A percentile compares a stretch with the other conserved stretches of the same genome.
phyloP scores from a whole-genome alignment of 1,140 invertebrate genomes.

The Nixonia krombeini region DNA sequence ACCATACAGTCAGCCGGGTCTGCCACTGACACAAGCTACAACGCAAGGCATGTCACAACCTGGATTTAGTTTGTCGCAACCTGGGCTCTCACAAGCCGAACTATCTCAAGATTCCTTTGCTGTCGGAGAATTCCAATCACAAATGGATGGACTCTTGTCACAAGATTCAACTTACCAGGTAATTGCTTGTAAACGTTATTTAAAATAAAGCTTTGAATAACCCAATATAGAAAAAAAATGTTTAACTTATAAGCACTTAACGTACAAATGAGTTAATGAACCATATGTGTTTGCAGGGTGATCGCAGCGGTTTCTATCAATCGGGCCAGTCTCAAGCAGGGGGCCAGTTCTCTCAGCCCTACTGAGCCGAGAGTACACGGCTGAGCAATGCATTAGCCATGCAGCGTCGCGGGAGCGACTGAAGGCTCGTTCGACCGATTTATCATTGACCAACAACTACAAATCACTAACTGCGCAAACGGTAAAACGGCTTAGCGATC shows the following conservation, averaged over 20 bases:
- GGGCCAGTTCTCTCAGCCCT: conserved; percentile 75
- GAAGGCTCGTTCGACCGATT: conserved; percentile 69
- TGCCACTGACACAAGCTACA: conserved; percentile 78
- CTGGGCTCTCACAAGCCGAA: conserved; percentile 83
- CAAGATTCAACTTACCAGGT: conserved; percentile 94
- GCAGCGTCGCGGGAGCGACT: conserved; percentile 71
- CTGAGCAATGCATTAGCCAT: conserved; percentile 70
- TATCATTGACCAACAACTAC: conserved; percentile 67
- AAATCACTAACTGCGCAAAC: conserved; percentile 67
- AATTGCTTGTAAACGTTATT: no score
- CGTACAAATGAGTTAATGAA: neutral
- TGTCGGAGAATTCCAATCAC: conserved; percentile 90
- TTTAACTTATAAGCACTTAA: neutral
- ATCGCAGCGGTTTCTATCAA: conserved; percentile 79
- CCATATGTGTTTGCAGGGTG: conserved; percentile 67
- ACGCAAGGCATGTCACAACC: conserved; percentile 82
- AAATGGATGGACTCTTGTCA: conserved; percentile 93
- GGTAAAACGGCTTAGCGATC: conserved; percentile 63
- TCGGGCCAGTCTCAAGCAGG: conserved; percentile 75
- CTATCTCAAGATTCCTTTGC: conserved; percentile 90
- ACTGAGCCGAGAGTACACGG: conserved; percentile 71
- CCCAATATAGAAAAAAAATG: neutral
- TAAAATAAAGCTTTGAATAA: no score
- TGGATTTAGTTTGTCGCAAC: conserved; percentile 76
- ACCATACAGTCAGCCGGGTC: conserved; percentile 75